Evolutionary conservation across 2,888 invertebrate species (phyloP), one percentile per base, ranked within the genome.

Genomic region (Hanleya hanleyi): DNA sequence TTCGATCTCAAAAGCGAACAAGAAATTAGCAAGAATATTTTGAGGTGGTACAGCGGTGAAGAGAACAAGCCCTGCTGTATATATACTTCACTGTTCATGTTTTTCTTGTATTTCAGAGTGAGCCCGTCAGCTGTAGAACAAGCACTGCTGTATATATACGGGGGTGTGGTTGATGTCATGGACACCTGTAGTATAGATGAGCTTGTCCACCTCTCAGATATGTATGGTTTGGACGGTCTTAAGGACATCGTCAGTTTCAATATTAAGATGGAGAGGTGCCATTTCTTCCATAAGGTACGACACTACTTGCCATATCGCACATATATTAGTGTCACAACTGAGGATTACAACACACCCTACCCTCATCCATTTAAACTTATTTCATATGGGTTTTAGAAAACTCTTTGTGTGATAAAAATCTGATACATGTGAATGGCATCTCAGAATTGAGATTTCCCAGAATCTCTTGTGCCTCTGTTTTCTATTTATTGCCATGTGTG

Each of bases 141-240:
- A 91, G 95, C 96, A 0, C 91, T 98, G 74, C 95, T 96, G 83
- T 97, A 97, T 89, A 96, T 98, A 79, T 98, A 98, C 88, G 97
- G 97, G 74, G 98, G 98, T 1, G 94, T 96, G 36, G 95, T 96
- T 47, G 94, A 95, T 83, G 95, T 98, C 70, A 96, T 97, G 0
- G 96, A 96, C 83, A 94, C 95, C 1, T 95, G 97, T 78, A 95
- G 95, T 88, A 93, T 97, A 65, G 94, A 96, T 74, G 97, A 97
- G 89, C 90, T 97, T 78, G 95, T 97, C 0, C 95, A 96, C 0
- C 91, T 97, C 70, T 95, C 97, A 0, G 97, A 97, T 90, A 95
- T 97, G 93, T 92, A 97, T 69, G 95, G 96, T 7, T 91, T 98
- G 32, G 97, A 97, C 89, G 97, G 97, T 0, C 92, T 98, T 4